Percentiles rank a stretch among this genome's conserved stretches.
Conservation (phyloP, 2,797 vertebrate species). For the Manis crassicaudata region DNA sequence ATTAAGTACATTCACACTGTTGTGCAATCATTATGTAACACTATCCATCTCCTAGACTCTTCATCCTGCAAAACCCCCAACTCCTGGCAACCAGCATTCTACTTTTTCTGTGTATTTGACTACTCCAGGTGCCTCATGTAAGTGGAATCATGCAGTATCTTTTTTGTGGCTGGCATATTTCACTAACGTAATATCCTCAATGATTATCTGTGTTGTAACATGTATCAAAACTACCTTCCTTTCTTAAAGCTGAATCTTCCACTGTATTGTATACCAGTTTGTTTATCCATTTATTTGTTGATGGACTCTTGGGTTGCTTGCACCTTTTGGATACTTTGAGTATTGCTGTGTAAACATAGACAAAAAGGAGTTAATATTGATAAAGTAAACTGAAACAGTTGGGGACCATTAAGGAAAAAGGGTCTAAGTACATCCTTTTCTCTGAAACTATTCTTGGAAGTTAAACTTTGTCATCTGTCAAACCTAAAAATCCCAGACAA, state of each 20-base stretch:
- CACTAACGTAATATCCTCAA: background rate
- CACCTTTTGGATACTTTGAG: background rate
- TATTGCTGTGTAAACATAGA: background rate
- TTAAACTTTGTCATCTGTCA: no score
- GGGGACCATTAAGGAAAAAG: no score
- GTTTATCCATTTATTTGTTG: background rate
- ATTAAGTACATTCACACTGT: background rate
- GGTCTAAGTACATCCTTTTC: no score
- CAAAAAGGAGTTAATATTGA: no score
- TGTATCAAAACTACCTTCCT: background rate
- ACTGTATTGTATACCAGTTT: background rate
- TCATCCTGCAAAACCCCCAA: background rate
- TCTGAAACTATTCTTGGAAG: no score
- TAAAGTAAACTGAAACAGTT: no score
- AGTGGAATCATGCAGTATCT: background rate
- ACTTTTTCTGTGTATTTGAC: background rate
- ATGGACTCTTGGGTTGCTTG: background rate
- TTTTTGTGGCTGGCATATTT: constrained; percentile 21
- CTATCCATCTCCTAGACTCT: background rate
- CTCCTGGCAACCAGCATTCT: background rate
- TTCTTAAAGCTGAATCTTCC: background rate
- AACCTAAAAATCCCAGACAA: no score
- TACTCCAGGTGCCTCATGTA: background rate
- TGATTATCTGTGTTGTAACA: background rate
- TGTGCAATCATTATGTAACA: background rate